Conservation (phyloP, 2,113 vertebrate genomes). For the Gila orcuttii region DNA sequence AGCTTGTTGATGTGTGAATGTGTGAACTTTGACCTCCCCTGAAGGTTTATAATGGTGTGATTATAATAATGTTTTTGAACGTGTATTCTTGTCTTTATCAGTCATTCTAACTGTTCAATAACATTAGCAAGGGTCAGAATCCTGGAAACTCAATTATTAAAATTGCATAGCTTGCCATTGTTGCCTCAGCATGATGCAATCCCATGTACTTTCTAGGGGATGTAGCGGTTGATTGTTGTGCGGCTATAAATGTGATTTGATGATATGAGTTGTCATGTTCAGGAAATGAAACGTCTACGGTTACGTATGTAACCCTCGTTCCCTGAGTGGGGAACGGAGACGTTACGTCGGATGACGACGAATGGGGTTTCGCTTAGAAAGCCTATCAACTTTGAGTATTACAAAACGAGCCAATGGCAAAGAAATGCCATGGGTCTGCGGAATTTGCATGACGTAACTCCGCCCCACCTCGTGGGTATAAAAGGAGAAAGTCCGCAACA, state of each 20-base stretch:
- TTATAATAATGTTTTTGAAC: not conserved
- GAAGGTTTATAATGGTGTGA: not conserved
- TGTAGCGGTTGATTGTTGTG: not conserved
- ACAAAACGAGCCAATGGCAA: too few species aligned
- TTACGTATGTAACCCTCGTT: too few species aligned
- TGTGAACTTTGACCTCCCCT: not conserved
- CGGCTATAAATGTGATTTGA: conserved; percentile 54
- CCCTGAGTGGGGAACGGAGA: too few species aligned
- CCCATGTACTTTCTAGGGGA: not conserved
- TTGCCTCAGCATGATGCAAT: not conserved
- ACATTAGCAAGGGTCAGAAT: not conserved
- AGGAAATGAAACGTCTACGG: conserved; percentile 75
- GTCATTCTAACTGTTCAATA: not conserved
- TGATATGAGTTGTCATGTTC: conserved; percentile 61
- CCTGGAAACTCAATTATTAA: not conserved
- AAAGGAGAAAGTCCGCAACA: too few species aligned
- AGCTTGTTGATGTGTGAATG: not conserved
- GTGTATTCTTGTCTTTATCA: not conserved
- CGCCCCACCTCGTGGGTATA: too few species aligned
- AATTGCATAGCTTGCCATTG: not conserved
- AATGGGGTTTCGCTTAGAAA: too few species aligned
- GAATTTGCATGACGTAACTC: too few species aligned
- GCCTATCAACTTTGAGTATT: too few species aligned
- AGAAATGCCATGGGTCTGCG: too few species aligned
- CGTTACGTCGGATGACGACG: too few species aligned